Evolutionary conservation across 2,113 vertebrate genomes (phyloP).

Genomic region (Emydocephalus ijimae): DNA sequence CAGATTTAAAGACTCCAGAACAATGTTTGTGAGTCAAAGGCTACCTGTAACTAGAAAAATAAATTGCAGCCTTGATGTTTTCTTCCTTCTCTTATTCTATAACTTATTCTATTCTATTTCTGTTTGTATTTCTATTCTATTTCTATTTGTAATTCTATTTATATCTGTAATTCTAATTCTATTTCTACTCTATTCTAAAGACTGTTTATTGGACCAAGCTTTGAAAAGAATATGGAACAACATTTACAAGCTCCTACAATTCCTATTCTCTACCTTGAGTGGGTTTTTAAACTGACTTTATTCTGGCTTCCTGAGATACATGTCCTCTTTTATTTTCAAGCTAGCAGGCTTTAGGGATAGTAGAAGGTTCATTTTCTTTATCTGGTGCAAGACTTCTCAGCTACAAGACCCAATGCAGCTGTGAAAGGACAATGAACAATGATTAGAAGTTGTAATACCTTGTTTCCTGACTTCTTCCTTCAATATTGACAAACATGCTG

Average conservation of each 20-base stretch:
- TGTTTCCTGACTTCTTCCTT: not conserved
- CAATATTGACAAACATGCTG: constrained; percentile 5
- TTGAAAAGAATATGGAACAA: not conserved
- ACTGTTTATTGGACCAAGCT: not conserved
- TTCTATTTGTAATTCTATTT: no score
- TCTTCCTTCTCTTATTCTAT: not conserved
- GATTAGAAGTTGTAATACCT: not conserved
- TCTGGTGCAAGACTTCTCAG: not conserved
- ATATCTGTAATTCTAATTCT: no score
- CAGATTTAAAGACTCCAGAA: not conserved
- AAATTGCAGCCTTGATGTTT: not conserved
- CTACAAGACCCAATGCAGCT: not conserved
- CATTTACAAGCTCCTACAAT: not conserved
- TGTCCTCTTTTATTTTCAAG: not conserved
- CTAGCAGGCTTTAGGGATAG: not conserved
- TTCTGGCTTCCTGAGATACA: not conserved
- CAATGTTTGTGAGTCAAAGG: not conserved
- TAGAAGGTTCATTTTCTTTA: not conserved
- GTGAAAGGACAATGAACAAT: not conserved
- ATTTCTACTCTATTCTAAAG: no score
- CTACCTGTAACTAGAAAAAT: not conserved
- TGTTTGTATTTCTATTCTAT: no score
- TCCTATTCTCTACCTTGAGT: not conserved
- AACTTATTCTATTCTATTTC: no score
- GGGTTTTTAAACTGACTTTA: not conserved